Evolutionary conservation across 2,113 vertebrate species (phyloP).

Genomic region (Halichoerus grypus): DNA sequence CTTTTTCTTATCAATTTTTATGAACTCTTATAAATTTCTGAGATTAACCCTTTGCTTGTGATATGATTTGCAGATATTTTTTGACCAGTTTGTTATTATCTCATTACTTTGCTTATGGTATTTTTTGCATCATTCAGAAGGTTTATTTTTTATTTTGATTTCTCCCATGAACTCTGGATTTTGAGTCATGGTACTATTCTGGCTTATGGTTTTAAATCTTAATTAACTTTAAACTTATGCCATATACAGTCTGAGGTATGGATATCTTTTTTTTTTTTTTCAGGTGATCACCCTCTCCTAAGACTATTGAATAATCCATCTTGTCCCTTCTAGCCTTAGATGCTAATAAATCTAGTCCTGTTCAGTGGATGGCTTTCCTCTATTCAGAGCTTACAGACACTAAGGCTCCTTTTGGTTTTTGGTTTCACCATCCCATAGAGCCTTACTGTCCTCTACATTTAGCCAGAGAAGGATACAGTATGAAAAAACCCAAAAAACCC

Average conservation of each 20-base stretch:
- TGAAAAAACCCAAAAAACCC: not conserved
- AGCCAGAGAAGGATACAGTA: not conserved
- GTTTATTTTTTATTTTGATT: conserved; percentile 22
- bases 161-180: not conserved
- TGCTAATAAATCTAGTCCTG: not conserved
- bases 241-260: not conserved
- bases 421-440: not conserved
- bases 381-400: not conserved
- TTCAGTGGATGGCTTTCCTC: not conserved
- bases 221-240: not conserved
- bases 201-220: not conserved
- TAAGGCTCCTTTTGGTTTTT: not conserved
- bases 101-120: not conserved
- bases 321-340: not conserved
- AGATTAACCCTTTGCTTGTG: not conserved
- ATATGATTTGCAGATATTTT: not conserved
- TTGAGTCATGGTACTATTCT: not conserved
- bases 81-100: not conserved
- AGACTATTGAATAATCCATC: not conserved
- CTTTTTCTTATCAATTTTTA: not conserved
- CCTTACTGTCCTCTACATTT: not conserved
- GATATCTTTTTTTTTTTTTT: not conserved
- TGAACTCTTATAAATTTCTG: not conserved
- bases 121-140: not conserved
- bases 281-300: not conserved